These are phyloP conservation scores for Notodonta ziczac DNA, from an alignment of 2,888 invertebrate genomes.

Conservation along the genomic window DNA sequence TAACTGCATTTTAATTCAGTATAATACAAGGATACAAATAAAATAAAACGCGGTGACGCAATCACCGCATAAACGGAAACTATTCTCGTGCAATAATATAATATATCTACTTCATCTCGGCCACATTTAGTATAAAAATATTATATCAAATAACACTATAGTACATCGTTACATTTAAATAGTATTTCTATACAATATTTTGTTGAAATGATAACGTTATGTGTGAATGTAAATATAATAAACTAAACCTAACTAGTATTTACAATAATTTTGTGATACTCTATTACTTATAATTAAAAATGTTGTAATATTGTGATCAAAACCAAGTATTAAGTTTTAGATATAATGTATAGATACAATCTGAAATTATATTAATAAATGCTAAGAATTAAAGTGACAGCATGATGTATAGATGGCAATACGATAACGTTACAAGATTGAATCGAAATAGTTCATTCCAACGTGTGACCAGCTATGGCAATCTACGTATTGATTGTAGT, in stretches of 20 bases:
- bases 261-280: conserved; percentile 20
- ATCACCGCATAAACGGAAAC: conserved; percentile 26
- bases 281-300: too few relatives aligned
- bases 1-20: conserved; percentile 40
- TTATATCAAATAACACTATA: conserved; percentile 41
- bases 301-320: too few relatives aligned
- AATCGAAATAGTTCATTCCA: background rate
- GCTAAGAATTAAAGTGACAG: too few relatives aligned
- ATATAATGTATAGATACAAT: too few relatives aligned
- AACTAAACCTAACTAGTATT: conserved; percentile 20
- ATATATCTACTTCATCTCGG: conserved; percentile 21
- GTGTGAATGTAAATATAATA: conserved; percentile 15
- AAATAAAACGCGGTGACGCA: conserved; percentile 22
- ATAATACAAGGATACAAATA: conserved; percentile 35
- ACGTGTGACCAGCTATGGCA: background rate
- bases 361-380: too few relatives aligned
- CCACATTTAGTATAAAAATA: conserved; percentile 53
- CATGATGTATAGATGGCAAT: too few relatives aligned
- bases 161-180: conserved; percentile 31
- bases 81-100: conserved; percentile 25
- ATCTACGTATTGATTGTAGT: background rate
- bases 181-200: conserved; percentile 26
- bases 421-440: too few relatives aligned
- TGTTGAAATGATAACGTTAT: conserved; percentile 23
- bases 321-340: too few relatives aligned